Percentiles rank a stretch among this genome's conserved stretches.
Conservation (phyloP, 2,797 vertebrate species). For the Antennarius maculatus region DNA sequence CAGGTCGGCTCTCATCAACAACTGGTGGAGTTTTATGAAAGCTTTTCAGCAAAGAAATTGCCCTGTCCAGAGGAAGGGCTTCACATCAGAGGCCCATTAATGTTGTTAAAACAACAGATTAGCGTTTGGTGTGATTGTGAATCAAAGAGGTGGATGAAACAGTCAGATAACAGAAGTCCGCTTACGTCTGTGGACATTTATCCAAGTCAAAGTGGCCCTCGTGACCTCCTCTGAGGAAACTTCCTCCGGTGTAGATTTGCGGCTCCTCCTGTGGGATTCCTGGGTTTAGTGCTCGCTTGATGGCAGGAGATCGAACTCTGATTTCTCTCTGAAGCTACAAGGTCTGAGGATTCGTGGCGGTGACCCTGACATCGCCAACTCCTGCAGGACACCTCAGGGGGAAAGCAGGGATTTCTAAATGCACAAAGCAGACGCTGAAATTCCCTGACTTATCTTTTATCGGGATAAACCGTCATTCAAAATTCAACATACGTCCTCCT, state of each 20-base stretch:
- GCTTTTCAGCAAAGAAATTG: neutral
- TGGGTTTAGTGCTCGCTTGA: constrained; percentile 31
- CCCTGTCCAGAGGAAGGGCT: too few species aligned
- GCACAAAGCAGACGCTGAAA: constrained; percentile 40
- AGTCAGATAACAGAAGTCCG: too few species aligned
- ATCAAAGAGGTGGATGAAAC: too few species aligned
- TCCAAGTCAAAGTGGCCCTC: constrained; percentile 11
- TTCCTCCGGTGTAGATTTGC: constrained; percentile 16
- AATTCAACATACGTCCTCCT: constrained; percentile 6
- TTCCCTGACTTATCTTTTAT: too few species aligned
- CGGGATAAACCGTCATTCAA: neutral
- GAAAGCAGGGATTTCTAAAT: constrained; percentile 58
- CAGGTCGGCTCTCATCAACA: constrained; percentile 38
- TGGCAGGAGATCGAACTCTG: constrained; percentile 28
- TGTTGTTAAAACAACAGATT: too few species aligned
- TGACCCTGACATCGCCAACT: constrained; percentile 50
- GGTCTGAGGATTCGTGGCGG: constrained; percentile 41
- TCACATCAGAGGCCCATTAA: too few species aligned
- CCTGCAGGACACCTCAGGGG: constrained; percentile 43
- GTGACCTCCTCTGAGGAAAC: constrained; percentile 9
- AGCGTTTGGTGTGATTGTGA: too few species aligned
- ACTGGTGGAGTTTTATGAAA: neutral
- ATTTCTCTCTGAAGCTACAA: constrained; percentile 29
- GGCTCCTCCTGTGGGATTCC: constrained; percentile 40
- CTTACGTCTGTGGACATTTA: constrained; percentile 16